Base-by-base conservation (phyloP, 35 echinoderm and acorn worm genomes). In the Apostichopus japonicus region DNA sequence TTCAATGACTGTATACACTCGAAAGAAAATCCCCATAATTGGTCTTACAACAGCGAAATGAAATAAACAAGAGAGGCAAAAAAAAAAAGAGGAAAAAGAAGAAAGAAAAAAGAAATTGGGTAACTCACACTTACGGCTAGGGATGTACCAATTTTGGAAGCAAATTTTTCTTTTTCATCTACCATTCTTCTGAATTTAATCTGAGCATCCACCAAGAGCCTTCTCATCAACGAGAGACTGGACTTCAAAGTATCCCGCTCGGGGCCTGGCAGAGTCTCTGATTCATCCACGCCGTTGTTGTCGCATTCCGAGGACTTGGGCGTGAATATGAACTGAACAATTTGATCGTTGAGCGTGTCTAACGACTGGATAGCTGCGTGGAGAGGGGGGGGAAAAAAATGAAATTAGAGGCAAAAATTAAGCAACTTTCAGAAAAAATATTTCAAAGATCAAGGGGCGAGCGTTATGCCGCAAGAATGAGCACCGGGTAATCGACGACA, bases 301-400 rank as follows among this genome's bases (percentile, higher is more conserved):
- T 99, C 93, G 84, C 95, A 96, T 82, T 96, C 95, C 2, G 95
- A 90, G 23, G 93, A 99, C 59, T 96, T 95, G 57, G 95, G 97
- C 54, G 95, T 96, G 87, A 96, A 95, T 65, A 99, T 99, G 59
- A 96, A 96, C 90, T 99, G 97, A 4, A 99, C 97, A 33, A 99
- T 99, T 65, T 99, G 97, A 63, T 99, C 97, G 77, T 99, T 99
- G 77, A 99, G 95, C 6, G 93, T 91, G 73, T 99, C 97, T 80
- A 99, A 90, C 6, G 97, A 99, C 82, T 99, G 95, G 94, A 99
- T 96, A 23, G 97, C 97, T 99, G 97, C n/a, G 33, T 44, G 33
- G 33, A 44, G 2, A 44, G 27, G 22, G 53, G 23, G 53, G 22
- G 24, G 53, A 84, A 6, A 19, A 57, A 84, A 84, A 84, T 84